Base-by-base conservation (phyloP, 2,888 invertebrate species). In the Ceratothoa steindachneri region DNA sequence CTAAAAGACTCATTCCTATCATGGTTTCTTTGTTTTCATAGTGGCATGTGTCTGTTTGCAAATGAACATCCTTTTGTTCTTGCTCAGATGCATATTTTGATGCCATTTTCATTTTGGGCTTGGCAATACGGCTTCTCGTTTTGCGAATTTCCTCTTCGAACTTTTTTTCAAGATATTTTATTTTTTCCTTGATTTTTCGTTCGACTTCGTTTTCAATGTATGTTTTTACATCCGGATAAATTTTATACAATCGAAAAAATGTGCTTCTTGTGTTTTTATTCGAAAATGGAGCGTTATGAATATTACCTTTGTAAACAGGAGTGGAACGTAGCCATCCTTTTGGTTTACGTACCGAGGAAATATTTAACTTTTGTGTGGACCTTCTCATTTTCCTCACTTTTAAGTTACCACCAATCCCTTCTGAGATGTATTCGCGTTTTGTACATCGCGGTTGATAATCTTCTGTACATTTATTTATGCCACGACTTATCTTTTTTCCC, bases 201-300 rank as follows among this genome's bases (percentile, higher is more conserved):
- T 60, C 60, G 1, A 60, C 60, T 60, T 60, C 60, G 24, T 24
- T 60, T 12, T 60, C 24, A 22, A 60, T 3, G 22, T 60, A 24
- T 22, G 12, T 24, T 24, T 60, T 9, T 1, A 60, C 1, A 60
- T 60, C 60, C 1, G 60, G 60, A 60, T 60, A 60, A 1, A 3
- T 60, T 60, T 60, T 60, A 60, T 60, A 60, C 24, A 60, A 60
- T 7, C 60, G n/a, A 24, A 60, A 24, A 24, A 60, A 60, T 12
- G 60, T 22, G 1, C 22, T 24, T 60, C 60, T 60, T 24, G 60
- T 60, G 24, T 7, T 7, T 1, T n/a, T 12, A 60, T 1, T 12
- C 1, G 19, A 1, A 22, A 24, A 1, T 60, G 19, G 2, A 24
- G 19, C 19, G 7, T 60, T 24, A 24, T 3, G 1, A 24, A n/a